Evolutionary conservation across 2,888 invertebrate species (phyloP), one percentile per base, ranked within the genome.

Genomic region (Polymixis lichenea): DNA sequence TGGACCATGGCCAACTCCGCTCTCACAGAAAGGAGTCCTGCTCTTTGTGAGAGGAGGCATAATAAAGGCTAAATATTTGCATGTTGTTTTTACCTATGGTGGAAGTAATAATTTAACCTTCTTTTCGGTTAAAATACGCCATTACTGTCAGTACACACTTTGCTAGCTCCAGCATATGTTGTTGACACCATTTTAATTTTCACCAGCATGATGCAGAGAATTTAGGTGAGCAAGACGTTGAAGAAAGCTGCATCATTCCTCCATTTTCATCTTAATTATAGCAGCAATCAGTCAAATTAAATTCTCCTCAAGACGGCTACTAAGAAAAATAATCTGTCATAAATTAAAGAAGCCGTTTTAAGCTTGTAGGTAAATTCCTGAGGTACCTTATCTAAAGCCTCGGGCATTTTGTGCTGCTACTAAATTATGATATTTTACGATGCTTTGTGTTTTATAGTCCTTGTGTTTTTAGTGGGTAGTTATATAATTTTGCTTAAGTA

Each of bases 341-440:
- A 79, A 79, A 82, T 82, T 77, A 62, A 67, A 38, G 32, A 28
- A 32, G 68, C 61, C 56, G 51, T 68, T 79, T 76, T 68, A 82
- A 51, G 17, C 43, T 77, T 68, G 77, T 62, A 77, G 77, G 68
- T 60, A 58, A 56, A 83, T 70, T 77, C 38, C 38, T 51, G 71
- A 71, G 72, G 85, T 86, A 86, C 87, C 86, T 87, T 79, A 80
- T 69, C 75, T 69, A 70, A 77, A 81, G 87, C 90, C 88, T 32
- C 79, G 76, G 86, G 91, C 89, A 72, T 80, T 83, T 76, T 77
- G 80, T 78, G 70, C 78, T 86, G 80, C 78, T 75, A 78, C 58
- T 61, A 78, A 78, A 78, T 75, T 76, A 77, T 67, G 49, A 74
- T 67, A 72, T 79, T 79, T 82, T 77, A 79, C 82, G 82, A 67